Base-by-base conservation (phyloP, 2,113 vertebrate genomes). In the Lepidothrix coronata region DNA sequence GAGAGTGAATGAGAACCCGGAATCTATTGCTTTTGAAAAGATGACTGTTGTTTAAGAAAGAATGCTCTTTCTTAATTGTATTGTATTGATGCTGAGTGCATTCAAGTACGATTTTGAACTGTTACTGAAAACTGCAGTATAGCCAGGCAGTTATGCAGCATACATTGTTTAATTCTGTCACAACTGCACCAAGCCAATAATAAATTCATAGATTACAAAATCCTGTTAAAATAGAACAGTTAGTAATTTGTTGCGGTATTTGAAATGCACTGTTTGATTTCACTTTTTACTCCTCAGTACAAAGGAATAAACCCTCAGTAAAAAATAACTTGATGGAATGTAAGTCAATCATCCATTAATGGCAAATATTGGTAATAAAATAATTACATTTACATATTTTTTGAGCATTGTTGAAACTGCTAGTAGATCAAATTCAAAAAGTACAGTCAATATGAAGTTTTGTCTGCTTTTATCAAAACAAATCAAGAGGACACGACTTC, bases 1-100 rank as follows among this genome's bases (percentile, higher is more conserved):
- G 78, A 98, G 98, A 96, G 89, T 97, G 96, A 39, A 96, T 97
- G 97, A 96, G 96, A 96, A 95, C 97, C 95, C 94, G 96, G 97
- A 91, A 98, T 96, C 97, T 97, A 98, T 98, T 98, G 98, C 98
- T 97, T 98, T 98, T 98, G 97, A 97, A 98, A 97, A 97, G 97
- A 97, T 97, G 97, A 97, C 97, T 97, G 97, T 96, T 97, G 70
- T 97, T 97, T 96, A 97, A 98, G 88, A 93, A 94, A 94, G 88
- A 75, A 80, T 95, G 93, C 95, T 93, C 87, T 15, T 48, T 88
- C 94, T 96, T 97, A 97, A 97, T 96, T 97, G 96, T 97, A 93
- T 96, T 97, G 96, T 97, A 96, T 97, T 97, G 96, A 97, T 96
- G 97, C 94, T 91, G 58, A 92, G 52, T 91, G 66, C 91, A 96